These are phyloP conservation scores for Virgularia gustaviana DNA, from an alignment of 92 coral and sea anemone species.

Conservation along the genomic window DNA sequence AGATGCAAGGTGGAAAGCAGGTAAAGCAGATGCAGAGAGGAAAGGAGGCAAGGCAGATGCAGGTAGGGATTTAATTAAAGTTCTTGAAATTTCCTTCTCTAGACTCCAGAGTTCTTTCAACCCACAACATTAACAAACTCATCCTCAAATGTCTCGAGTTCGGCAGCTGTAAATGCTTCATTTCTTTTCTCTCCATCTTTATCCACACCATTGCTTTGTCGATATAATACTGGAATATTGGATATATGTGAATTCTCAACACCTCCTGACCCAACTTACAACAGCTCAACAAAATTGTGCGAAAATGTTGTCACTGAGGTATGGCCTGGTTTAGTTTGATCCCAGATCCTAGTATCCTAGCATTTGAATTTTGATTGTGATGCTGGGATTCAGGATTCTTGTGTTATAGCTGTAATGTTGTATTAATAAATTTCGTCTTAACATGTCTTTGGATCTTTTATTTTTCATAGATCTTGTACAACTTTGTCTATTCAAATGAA, in stretches of 20 bases:
- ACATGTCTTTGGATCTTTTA: background rate
- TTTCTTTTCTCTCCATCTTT: slow-evolving; percentile 45
- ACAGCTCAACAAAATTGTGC: slow-evolving; percentile 61
- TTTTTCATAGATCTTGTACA: slow-evolving; percentile 65
- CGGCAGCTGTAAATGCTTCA: slow-evolving; percentile 40
- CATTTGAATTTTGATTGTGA: background rate
- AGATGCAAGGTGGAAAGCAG: too few species aligned
- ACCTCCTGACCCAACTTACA: slow-evolving; percentile 71
- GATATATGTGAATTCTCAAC: slow-evolving; percentile 53
- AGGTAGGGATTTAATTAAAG: background rate
- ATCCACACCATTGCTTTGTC: slow-evolving; percentile 63
- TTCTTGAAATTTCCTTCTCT: background rate
- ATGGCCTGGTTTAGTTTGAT: background rate
- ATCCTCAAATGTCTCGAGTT: slow-evolving; percentile 16
- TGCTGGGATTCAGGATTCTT: too few species aligned
- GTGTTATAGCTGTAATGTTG: background rate
- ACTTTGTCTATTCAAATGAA: slow-evolving; percentile 62
- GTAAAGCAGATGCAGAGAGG: too few species aligned
- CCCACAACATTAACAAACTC: slow-evolving; percentile 2
- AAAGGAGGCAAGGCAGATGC: background rate
- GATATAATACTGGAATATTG: slow-evolving; percentile 57
- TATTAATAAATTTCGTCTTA: background rate
- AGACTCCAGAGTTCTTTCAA: slow-evolving; percentile 38
- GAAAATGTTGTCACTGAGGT: slow-evolving; percentile 85
- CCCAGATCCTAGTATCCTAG: background rate